phyloP scores from a whole-genome alignment of 2,888 invertebrate species.

The Caenorhabditis macrosperma region DNA sequence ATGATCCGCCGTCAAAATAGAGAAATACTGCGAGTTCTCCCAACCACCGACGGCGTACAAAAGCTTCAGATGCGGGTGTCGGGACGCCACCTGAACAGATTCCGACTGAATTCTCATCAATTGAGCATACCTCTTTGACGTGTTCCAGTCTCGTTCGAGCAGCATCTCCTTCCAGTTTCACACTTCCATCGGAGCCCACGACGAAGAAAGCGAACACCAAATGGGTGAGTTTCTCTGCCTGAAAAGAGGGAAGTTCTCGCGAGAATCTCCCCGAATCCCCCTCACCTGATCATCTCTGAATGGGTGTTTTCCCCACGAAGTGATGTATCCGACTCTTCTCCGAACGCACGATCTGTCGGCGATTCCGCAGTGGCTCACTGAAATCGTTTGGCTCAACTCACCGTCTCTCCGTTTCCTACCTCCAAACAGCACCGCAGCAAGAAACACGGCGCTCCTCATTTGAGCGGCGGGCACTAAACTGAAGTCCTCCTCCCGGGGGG shows the following conservation, averaged over 20 bases:
- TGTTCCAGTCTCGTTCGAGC: constrained; percentile 57
- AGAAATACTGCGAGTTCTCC: constrained; percentile 79
- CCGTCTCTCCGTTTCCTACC: constrained; percentile 3
- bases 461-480: background rate
- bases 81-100: constrained; percentile 59
- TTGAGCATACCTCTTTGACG: constrained; percentile 62
- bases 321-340: constrained; percentile 78
- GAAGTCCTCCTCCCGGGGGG: background rate
- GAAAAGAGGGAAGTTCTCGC: background rate
- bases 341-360: constrained; percentile 48
- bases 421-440: constrained; percentile 14
- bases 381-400: background rate
- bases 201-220: constrained; percentile 78
- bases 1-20: constrained; percentile 69
- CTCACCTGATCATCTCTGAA: constrained; percentile 74
- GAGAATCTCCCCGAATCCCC: background rate
- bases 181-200: constrained; percentile 72
- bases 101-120: background rate
- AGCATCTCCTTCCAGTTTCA: constrained; percentile 68
- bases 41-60: constrained; percentile 79
- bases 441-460: constrained; percentile 11
- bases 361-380: constrained; percentile 33
- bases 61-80: constrained; percentile 72
- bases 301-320: constrained; percentile 75
- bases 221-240: constrained; percentile 76